Evolutionary conservation across 1,140 invertebrate genomes (phyloP).

Genomic region (Plectrocnemia conspersa): DNA sequence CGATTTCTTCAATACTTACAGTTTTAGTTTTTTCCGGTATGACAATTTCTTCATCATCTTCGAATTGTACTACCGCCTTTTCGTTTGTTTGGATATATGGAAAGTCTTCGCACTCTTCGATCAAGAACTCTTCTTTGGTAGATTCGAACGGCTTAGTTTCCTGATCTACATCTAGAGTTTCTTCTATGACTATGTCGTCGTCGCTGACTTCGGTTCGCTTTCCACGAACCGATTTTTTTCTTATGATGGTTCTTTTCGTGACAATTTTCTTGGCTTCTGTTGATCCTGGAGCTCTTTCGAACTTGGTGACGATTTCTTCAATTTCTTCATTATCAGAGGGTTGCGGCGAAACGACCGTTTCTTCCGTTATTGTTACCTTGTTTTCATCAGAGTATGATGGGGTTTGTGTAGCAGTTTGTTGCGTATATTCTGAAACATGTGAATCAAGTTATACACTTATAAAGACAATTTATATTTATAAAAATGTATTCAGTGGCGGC

Average conservation of each 20-base stretch:
- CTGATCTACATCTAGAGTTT: conserved; percentile 45
- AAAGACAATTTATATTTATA: too few species aligned
- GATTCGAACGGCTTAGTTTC: conserved; percentile 23
- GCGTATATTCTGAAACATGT: conserved; percentile 22
- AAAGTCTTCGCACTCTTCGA: conserved; percentile 32
- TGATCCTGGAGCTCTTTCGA: conserved; percentile 46
- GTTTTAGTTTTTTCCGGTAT: conserved; percentile 26
- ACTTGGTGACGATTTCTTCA: conserved; percentile 55
- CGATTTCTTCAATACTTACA: conserved; percentile 31
- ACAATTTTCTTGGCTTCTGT: conserved; percentile 49
- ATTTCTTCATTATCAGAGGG: conserved; percentile 50
- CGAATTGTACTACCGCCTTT: conserved; percentile 27
- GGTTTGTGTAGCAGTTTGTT: conserved; percentile 19
- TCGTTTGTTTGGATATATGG: conserved; percentile 17
- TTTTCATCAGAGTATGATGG: conserved; percentile 16
- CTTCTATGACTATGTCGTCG: conserved; percentile 49
- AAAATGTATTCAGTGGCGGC: too few species aligned
- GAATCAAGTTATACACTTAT: conserved; percentile 40
- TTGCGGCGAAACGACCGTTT: conserved; percentile 39
- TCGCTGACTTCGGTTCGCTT: conserved; percentile 39
- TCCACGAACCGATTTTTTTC: conserved; percentile 40
- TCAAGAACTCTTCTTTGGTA: conserved; percentile 19
- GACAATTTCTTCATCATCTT: conserved; percentile 33
- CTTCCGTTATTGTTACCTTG: conserved; percentile 44
- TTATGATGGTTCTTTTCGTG: conserved; percentile 52